A percentile compares a stretch with the other conserved stretches of the same genome.
These are phyloP conservation scores for Coleophora flavipennella DNA, from an alignment of 2,888 invertebrate species.

Conservation along the genomic window DNA sequence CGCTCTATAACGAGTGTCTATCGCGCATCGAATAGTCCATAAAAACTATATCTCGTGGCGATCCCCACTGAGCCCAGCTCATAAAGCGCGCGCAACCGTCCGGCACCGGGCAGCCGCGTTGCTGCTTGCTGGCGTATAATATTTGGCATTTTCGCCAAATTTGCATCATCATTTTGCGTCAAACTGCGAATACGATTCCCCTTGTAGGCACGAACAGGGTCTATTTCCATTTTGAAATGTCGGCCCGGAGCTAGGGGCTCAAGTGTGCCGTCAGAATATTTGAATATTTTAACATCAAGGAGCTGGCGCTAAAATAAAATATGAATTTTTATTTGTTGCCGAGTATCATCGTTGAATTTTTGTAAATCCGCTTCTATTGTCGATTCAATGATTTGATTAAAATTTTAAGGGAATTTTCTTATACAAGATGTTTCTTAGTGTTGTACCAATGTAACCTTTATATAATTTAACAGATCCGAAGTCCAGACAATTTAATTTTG, in stretches of 20 bases:
- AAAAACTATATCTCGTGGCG: conserved; percentile 1
- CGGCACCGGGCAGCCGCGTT: conserved; percentile 28
- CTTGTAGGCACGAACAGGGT: conserved; percentile 49
- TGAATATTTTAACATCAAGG: conserved; percentile 58
- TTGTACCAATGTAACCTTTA: too few species aligned
- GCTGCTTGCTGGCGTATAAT: conserved; percentile 46
- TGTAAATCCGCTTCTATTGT: conserved; percentile 1
- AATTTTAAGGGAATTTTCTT: too few species aligned
- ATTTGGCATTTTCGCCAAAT: conserved; percentile 44
- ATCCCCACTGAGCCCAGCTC: conserved; percentile 1
- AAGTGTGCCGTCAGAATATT: conserved; percentile 60
- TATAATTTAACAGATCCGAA: too few species aligned
- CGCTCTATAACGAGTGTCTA: too few species aligned
- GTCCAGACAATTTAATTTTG: conserved; percentile 29
- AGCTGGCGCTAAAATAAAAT: conserved; percentile 42
- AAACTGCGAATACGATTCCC: conserved; percentile 57
- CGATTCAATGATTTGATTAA: background rate
- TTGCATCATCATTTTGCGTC: conserved; percentile 52
- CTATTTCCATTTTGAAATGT: conserved; percentile 63
- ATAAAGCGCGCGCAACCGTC: background rate
- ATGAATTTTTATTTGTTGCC: conserved; percentile 39
- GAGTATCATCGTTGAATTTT: conserved; percentile 12
- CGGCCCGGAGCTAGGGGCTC: conserved; percentile 48
- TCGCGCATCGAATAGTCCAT: background rate
- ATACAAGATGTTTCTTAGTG: too few species aligned